A percentile compares a stretch with the other conserved stretches of the same genome.
phyloP scores from a whole-genome alignment of 1,140 invertebrate species.

The Pseudomyrmex sp. region DNA sequence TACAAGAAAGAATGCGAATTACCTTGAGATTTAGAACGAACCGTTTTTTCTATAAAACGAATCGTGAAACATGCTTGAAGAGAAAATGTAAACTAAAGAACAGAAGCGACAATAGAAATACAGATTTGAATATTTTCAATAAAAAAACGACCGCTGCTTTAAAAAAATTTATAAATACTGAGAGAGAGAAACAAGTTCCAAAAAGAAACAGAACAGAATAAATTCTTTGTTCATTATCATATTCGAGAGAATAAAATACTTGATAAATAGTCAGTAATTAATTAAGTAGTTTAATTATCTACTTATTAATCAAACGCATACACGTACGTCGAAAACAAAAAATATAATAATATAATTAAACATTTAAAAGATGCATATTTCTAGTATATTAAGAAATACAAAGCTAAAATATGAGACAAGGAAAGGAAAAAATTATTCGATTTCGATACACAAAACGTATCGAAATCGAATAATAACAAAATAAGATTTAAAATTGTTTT shows the following conservation, averaged over 20 bases:
- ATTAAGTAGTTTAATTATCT: background rate
- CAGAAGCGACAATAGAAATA: conserved; percentile 38
- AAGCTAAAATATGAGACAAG: background rate
- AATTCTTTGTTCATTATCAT: background rate
- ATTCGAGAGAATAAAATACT: background rate
- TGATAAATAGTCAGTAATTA: no score
- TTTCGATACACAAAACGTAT: background rate
- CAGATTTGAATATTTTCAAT: conserved; percentile 23
- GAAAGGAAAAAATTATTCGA: no score
- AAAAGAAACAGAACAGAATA: background rate
- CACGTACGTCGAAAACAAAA: background rate
- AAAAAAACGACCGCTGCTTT: background rate
- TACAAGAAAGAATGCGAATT: conserved; percentile 8
- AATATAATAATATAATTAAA: background rate
- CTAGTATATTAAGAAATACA: no score
- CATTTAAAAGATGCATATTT: background rate
- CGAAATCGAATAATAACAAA: background rate
- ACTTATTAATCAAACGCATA: background rate
- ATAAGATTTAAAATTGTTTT: background rate
- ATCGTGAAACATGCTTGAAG: background rate
- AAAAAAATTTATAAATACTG: conserved; percentile 1
- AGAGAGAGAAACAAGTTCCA: background rate
- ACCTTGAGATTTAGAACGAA: conserved; percentile 4
- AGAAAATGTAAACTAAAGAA: background rate
- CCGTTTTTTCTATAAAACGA: background rate